Percentiles rank a stretch among this genome's conserved stretches.
These are phyloP conservation scores for Actenoides lindsayi DNA, from an alignment of 2,113 vertebrate species.

Conservation along the genomic window DNA sequence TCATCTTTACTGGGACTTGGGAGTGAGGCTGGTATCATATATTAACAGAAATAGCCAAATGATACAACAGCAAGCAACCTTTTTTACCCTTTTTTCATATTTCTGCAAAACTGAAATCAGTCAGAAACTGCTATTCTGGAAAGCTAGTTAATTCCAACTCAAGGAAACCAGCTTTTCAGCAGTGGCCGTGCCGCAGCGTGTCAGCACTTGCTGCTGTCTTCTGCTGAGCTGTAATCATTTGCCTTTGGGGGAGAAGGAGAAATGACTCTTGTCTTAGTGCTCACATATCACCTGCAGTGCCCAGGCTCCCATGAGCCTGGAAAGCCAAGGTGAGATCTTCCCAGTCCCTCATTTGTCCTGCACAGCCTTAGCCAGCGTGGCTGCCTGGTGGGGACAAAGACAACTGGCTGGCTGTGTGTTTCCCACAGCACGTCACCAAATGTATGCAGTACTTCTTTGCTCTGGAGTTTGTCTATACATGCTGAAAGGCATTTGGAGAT, in stretches of 20 bases:
- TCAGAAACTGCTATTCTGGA: not conserved
- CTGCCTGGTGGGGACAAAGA: not conserved
- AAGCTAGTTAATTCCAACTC: not conserved
- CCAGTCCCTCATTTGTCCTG: not conserved
- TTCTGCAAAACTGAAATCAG: not conserved
- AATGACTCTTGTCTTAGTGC: not conserved
- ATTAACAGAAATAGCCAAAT: not conserved
- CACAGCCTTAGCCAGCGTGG: fast-evolving
- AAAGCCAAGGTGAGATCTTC: not conserved
- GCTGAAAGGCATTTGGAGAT: not conserved
- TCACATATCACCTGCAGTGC: not conserved
- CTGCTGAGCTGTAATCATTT: not conserved
- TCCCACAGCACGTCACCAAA: not conserved
- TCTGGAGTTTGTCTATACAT: not conserved
- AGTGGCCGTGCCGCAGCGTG: not conserved
- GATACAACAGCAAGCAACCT: not conserved
- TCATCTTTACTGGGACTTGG: not conserved
- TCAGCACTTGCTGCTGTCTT: not conserved
- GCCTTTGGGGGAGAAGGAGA: not conserved
- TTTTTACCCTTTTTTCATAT: not conserved
- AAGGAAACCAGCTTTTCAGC: not conserved
- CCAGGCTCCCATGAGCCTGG: not conserved
- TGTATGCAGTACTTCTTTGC: not conserved
- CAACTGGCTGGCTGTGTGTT: not conserved
- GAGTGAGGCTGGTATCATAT: not conserved